Evolutionary conservation across 2,888 invertebrate genomes (phyloP).

Genomic region (Drosophila suboccidentalis): DNA sequence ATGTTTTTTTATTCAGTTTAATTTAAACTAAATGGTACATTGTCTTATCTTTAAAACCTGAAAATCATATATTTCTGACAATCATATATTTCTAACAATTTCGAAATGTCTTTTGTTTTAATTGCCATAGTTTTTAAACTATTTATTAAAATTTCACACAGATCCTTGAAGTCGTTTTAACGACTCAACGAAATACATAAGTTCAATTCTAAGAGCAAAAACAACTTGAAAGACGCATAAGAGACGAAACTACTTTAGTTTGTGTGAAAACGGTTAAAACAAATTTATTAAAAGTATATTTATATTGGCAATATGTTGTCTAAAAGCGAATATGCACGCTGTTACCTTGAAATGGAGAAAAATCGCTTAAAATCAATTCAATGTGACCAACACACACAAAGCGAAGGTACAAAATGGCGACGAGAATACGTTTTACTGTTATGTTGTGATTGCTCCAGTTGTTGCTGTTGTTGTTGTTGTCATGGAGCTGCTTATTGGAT

Average conservation of each 20-base stretch:
- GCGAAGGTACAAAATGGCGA: slow-evolving; percentile 61
- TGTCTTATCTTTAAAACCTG: too few relatives aligned
- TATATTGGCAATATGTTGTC: neutral
- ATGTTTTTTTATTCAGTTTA: too few relatives aligned
- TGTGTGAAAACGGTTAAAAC: slow-evolving; percentile 4
- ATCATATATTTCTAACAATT: too few relatives aligned
- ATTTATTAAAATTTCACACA: too few relatives aligned
- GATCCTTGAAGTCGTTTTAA: too few relatives aligned
- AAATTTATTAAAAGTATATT: neutral
- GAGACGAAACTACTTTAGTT: neutral
- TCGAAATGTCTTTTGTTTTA: too few relatives aligned
- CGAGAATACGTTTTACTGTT: slow-evolving; percentile 58
- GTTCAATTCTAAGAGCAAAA: too few relatives aligned
- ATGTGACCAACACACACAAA: slow-evolving; percentile 63
- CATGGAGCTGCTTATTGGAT: slow-evolving; percentile 71
- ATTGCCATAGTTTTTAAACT: too few relatives aligned
- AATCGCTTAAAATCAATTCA: slow-evolving; percentile 72
- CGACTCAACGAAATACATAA: too few relatives aligned
- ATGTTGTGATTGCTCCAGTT: slow-evolving; percentile 12
- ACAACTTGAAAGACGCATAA: neutral
- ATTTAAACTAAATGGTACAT: too few relatives aligned
- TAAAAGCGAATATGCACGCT: slow-evolving; percentile 17
- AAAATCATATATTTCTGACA: too few relatives aligned
- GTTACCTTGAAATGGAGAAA: slow-evolving; percentile 30
- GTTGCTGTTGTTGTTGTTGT: slow-evolving; percentile 37